Percentiles rank a stretch among this genome's conserved stretches.
phyloP scores from a whole-genome alignment of 2,888 invertebrate species.

The Athrips mouffetella region DNA sequence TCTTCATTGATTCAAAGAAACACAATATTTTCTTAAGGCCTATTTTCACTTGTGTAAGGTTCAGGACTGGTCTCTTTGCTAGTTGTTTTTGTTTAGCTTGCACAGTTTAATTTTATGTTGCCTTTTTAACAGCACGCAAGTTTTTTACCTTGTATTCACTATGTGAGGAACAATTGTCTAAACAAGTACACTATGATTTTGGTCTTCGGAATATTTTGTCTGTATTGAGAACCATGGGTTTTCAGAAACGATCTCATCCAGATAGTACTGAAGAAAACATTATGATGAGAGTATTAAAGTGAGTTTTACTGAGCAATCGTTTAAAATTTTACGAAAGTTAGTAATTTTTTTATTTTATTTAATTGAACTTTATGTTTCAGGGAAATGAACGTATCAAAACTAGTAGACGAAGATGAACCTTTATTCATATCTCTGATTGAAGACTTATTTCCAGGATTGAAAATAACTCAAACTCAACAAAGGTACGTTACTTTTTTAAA shows the following conservation, averaged over 20 bases:
- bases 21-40: too few relatives aligned
- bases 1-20: too few relatives aligned
- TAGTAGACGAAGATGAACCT: constrained; percentile 95
- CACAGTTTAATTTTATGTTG: too few relatives aligned
- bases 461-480: constrained; percentile 81
- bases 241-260: constrained; percentile 87
- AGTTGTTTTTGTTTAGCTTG: too few relatives aligned
- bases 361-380: constrained; percentile 47
- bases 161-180: constrained; percentile 93
- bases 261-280: constrained; percentile 93
- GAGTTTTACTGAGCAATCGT: too few relatives aligned
- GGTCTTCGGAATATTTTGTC: constrained; percentile 90
- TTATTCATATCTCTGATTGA: constrained; percentile 91
- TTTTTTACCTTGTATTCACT: constrained; percentile 92
- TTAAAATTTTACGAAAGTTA: too few relatives aligned
- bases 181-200: constrained; percentile 93
- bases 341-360: too few relatives aligned
- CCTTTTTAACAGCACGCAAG: constrained; percentile 79
- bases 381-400: constrained; percentile 95
- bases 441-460: constrained; percentile 93
- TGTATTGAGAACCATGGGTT: constrained; percentile 87
- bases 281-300: constrained; percentile 91
- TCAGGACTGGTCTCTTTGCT: too few relatives aligned
- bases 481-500: constrained; percentile 28
- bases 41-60: too few relatives aligned